Conservation (phyloP, 1,140 invertebrate species). For the Oscheius sp. region DNA sequence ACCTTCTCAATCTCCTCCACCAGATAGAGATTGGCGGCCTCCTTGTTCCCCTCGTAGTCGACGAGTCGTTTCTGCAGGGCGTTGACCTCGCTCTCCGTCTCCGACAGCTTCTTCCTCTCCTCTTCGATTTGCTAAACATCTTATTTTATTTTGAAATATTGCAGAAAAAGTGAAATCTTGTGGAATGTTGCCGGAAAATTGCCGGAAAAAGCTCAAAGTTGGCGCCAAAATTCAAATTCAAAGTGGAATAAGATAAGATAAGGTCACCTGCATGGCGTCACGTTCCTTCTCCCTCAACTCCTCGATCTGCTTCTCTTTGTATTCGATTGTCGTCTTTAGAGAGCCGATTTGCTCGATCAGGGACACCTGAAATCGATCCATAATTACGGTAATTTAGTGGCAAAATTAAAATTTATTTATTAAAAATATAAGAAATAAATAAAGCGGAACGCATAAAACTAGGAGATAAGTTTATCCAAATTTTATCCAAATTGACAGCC, state of each 20-base stretch:
- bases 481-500: no score
- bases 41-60: neutral
- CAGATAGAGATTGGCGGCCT: neutral
- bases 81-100: neutral
- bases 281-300: neutral
- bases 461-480: no score
- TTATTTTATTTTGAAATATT: neutral
- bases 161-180: no score
- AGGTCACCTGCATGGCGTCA: neutral
- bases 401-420: no score
- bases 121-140: neutral
- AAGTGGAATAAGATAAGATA: neutral
- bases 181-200: no score
- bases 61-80: neutral
- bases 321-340: conserved; percentile 3
- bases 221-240: neutral
- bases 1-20: neutral
- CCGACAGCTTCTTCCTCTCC: neutral
- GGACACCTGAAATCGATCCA: neutral
- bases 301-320: neutral
- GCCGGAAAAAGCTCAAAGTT: no score
- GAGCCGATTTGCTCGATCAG: neutral
- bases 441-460: no score
- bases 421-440: no score
- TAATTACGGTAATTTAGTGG: no score